phyloP scores from a whole-genome alignment of 2,888 invertebrate species.

The Chaetoderma sp. region DNA sequence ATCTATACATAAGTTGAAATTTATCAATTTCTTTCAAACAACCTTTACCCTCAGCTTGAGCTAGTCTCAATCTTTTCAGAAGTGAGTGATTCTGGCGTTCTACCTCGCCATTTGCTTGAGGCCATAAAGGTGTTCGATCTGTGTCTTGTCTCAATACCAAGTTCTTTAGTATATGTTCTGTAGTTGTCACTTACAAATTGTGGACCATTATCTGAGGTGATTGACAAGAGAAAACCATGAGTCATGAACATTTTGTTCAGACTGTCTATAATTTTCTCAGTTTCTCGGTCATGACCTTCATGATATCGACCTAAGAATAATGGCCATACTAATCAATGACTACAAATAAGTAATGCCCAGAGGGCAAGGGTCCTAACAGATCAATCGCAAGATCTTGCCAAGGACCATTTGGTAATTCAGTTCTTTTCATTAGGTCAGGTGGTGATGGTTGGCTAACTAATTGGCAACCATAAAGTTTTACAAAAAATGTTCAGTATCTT shows the following conservation, averaged over 20 bases:
- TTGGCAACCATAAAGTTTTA: background rate
- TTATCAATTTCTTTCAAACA: slow-evolving; percentile 17
- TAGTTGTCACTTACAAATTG: slow-evolving; percentile 32
- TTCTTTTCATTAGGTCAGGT: slow-evolving; percentile 24
- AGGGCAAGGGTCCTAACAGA: slow-evolving; percentile 33
- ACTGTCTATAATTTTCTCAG: too few relatives aligned
- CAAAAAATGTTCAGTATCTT: background rate
- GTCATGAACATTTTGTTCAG: too few relatives aligned
- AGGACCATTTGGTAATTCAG: slow-evolving; percentile 29
- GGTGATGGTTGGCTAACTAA: background rate
- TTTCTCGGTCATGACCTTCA: slow-evolving; percentile 25
- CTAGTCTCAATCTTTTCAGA: slow-evolving; percentile 35
- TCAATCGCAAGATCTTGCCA: slow-evolving; percentile 41
- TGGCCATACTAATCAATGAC: slow-evolving; percentile 42
- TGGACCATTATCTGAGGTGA: slow-evolving; percentile 37
- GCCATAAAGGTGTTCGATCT: slow-evolving; percentile 32
- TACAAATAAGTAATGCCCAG: slow-evolving; percentile 33
- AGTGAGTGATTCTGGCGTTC: slow-evolving; percentile 39
- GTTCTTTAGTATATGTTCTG: slow-evolving; percentile 21
- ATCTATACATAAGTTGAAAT: slow-evolving; percentile 28
- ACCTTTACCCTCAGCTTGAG: slow-evolving; percentile 24
- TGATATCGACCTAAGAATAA: slow-evolving; percentile 32
- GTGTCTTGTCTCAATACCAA: slow-evolving; percentile 32
- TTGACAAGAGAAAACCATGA: slow-evolving; percentile 31
- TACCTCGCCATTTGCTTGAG: slow-evolving; percentile 38